Evolutionary conservation across 2,888 invertebrate species (phyloP).

Genomic region (Athalia rosae): DNA sequence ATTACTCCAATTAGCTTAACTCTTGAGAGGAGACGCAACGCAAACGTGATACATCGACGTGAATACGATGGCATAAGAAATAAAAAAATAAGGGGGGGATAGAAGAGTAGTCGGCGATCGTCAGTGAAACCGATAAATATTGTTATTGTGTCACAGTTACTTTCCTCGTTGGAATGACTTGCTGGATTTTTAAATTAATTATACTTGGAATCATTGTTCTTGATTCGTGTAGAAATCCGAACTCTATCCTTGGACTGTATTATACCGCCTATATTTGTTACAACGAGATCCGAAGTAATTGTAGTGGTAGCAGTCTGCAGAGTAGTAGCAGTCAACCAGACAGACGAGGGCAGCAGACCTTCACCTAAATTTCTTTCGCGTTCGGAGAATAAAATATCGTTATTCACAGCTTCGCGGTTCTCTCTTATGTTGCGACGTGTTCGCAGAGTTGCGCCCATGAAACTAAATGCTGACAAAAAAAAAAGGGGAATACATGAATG

Average conservation of each 20-base stretch:
- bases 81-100: too few relatives aligned
- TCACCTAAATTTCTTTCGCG: conserved; percentile 63
- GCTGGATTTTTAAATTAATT: too few relatives aligned
- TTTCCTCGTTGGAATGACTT: too few relatives aligned
- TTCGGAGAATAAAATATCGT: conserved; percentile 51
- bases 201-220: too few relatives aligned
- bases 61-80: too few relatives aligned
- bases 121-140: too few relatives aligned
- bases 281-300: conserved; percentile 15
- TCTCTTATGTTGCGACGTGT: not conserved
- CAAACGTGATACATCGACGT: too few relatives aligned
- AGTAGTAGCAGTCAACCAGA: not conserved
- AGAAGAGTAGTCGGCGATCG: too few relatives aligned
- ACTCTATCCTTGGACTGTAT: not conserved
- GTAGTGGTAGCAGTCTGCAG: not conserved
- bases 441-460: conserved; percentile 38
- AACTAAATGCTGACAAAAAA: conserved; percentile 18
- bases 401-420: too few relatives aligned
- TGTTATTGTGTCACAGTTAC: too few relatives aligned
- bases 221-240: not conserved
- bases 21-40: too few relatives aligned
- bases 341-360: conserved; percentile 54
- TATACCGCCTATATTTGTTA: conserved; percentile 8
- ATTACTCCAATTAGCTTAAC: too few relatives aligned
- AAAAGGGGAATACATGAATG: conserved; percentile 20